These are phyloP conservation scores for Sakesphorus luctuosus DNA, from an alignment of 2,113 vertebrate species.

Conservation along the genomic window DNA sequence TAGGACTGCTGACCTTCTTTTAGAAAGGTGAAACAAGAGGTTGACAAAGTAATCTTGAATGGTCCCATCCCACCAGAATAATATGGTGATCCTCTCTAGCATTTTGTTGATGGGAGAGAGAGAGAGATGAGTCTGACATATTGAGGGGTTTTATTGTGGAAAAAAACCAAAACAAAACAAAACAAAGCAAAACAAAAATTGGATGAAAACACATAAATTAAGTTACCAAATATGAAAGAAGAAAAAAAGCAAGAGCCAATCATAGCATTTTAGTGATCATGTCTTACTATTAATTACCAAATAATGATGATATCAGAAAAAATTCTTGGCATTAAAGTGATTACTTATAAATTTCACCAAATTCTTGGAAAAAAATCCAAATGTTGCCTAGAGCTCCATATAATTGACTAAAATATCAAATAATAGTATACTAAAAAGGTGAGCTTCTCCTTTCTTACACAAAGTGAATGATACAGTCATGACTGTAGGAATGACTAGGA, in stretches of 20 bases:
- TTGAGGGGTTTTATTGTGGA: not conserved
- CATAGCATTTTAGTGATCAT: not conserved
- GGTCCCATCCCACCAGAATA: not conserved
- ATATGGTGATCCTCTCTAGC: not conserved
- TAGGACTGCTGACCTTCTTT: not conserved
- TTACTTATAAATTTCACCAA: not conserved
- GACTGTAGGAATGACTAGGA: too few species aligned
- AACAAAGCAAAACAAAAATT: not conserved
- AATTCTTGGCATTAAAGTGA: not conserved
- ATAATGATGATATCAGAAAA: not conserved
- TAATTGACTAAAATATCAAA: not conserved
- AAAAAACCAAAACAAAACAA: too few species aligned
- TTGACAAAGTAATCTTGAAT: fast-evolving
- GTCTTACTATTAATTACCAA: not conserved
- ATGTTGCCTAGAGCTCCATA: not conserved
- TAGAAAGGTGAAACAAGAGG: not conserved
- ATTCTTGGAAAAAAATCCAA: not conserved
- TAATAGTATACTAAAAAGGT: not conserved
- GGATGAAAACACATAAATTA: not conserved
- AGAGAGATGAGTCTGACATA: not conserved
- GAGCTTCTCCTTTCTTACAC: not conserved
- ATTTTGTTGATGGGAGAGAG: not conserved
- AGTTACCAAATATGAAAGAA: not conserved
- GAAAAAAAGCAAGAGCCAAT: not conserved
- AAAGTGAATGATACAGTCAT: not conserved